Evolutionary conservation across 2,888 invertebrate species (phyloP).

Genomic region (Hirudinaria manillensis): DNA sequence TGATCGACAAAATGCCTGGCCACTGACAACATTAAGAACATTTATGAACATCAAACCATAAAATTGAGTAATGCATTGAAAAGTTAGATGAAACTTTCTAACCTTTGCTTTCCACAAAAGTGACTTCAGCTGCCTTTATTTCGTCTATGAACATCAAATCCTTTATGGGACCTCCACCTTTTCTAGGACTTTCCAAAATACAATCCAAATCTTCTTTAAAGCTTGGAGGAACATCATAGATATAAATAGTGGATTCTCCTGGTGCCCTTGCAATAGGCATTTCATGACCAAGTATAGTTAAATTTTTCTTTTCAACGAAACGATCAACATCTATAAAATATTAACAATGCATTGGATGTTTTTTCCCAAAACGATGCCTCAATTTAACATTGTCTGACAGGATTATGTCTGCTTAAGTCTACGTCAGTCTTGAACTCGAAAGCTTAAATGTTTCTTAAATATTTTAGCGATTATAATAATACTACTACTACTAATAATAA

Average conservation of each 20-base stretch:
- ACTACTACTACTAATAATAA: too few relatives aligned
- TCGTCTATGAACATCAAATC: neutral
- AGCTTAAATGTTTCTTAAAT: too few relatives aligned
- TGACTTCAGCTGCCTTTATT: neutral
- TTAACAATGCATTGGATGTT: neutral
- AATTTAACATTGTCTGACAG: neutral
- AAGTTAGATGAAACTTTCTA: neutral
- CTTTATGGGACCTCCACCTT: slow-evolving; percentile 11
- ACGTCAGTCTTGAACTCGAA: neutral
- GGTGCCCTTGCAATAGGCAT: neutral
- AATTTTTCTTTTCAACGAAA: neutral
- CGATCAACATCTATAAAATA: neutral
- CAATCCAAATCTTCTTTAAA: slow-evolving; percentile 19
- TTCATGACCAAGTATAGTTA: slow-evolving; percentile 11
- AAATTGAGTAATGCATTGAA: neutral
- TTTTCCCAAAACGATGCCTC: neutral
- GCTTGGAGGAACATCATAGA: slow-evolving; percentile 6
- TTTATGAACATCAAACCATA: neutral
- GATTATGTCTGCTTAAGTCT: neutral
- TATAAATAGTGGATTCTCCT: slow-evolving; percentile 3
- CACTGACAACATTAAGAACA: neutral
- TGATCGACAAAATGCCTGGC: neutral
- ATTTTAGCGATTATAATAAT: too few relatives aligned
- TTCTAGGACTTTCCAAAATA: slow-evolving; percentile 18
- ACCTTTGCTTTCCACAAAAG: slow-evolving; percentile 9